A percentile compares a stretch with the other conserved stretches of the same genome.
Conservation (phyloP, 2,113 vertebrate genomes). For the Ahaetulla prasina region DNA sequence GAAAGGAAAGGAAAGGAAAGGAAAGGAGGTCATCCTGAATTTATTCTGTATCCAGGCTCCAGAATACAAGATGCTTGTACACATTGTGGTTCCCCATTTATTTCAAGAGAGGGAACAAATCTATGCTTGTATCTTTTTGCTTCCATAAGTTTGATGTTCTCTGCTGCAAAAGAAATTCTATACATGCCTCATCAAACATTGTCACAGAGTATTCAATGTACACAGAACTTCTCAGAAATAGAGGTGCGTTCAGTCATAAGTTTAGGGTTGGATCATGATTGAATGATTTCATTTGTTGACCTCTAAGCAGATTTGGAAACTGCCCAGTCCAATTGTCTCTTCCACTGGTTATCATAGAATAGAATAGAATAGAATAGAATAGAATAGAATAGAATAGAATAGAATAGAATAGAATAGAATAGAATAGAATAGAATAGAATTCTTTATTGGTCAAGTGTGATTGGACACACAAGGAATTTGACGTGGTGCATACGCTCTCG, state of each 20-base stretch:
- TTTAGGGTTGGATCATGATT: background rate
- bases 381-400: too few relatives aligned
- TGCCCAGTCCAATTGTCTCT: background rate
- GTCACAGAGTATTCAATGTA: background rate
- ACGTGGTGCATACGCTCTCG: too few relatives aligned
- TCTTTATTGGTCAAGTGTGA: too few relatives aligned
- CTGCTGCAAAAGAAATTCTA: background rate
- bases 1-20: background rate
- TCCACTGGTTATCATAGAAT: background rate
- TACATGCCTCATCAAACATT: background rate
- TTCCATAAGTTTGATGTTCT: background rate
- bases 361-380: too few relatives aligned
- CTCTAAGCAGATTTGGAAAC: background rate
- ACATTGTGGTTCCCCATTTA: background rate
- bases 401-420: too few relatives aligned
- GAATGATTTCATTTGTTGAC: background rate
- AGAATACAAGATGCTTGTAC: background rate
- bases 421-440: too few relatives aligned
- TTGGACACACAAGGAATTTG: too few relatives aligned
- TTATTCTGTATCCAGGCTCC: background rate
- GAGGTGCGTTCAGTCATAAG: background rate
- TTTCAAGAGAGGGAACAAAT: background rate
- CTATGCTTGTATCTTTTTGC: background rate
- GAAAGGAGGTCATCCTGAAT: background rate
- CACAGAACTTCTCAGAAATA: background rate